phyloP scores from a whole-genome alignment of 1,140 invertebrate species.

The Polypedilum pembai region DNA sequence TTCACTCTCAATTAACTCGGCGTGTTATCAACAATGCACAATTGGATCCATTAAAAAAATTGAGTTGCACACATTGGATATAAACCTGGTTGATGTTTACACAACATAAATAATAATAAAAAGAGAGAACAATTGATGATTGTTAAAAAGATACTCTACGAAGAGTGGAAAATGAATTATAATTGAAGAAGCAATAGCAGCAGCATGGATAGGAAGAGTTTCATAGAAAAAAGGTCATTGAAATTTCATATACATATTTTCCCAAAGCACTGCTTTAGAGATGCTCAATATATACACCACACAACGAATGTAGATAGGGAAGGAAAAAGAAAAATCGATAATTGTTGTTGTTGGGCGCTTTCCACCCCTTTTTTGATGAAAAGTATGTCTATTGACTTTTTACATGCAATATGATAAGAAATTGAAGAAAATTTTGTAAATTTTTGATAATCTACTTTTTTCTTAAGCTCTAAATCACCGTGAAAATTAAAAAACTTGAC shows the following conservation, averaged over 20 bases:
- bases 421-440: neutral
- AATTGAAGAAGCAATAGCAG: neutral
- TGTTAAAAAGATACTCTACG: too few species aligned
- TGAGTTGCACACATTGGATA: neutral
- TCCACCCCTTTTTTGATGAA: constrained; percentile 19
- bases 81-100: neutral
- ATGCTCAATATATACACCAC: neutral
- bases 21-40: neutral
- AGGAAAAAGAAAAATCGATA: constrained; percentile 21
- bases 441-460: neutral
- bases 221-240: constrained; percentile 4
- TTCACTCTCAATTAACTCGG: neutral
- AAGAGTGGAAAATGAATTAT: too few species aligned
- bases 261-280: neutral
- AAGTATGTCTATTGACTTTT: neutral
- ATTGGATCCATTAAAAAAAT: neutral
- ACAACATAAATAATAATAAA: neutral
- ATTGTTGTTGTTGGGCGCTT: constrained; percentile 21
- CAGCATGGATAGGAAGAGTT: neutral
- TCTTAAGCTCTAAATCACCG: neutral
- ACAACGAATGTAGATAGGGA: neutral
- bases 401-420: neutral
- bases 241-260: constrained; percentile 10
- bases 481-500: neutral
- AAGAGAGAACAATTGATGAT: too few species aligned